A percentile compares a stretch with the other conserved stretches of the same genome.
phyloP scores from a whole-genome alignment of 2,888 invertebrate species.

The Eucera pruinosa region DNA sequence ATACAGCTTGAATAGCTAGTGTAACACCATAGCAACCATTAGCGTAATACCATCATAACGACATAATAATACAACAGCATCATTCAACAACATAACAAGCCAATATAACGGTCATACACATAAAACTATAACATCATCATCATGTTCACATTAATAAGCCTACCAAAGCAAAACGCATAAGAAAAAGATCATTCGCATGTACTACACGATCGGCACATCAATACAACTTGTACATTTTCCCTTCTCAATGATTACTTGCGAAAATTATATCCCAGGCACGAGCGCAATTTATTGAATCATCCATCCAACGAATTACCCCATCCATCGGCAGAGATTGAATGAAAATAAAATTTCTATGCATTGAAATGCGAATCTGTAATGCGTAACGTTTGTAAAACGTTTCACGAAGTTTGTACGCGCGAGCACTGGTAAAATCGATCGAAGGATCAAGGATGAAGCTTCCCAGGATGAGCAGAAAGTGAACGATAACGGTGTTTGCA shows the following conservation, averaged over 20 bases:
- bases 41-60: slow-evolving; percentile 8
- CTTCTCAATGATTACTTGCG: not conserved
- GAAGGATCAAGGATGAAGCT: not conserved
- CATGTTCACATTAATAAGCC: not conserved
- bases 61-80: slow-evolving; percentile 13
- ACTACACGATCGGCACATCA: no score
- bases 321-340: not conserved
- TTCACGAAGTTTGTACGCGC: slow-evolving; percentile 1
- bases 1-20: not conserved
- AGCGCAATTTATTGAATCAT: not conserved
- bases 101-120: no score
- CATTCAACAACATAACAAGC: slow-evolving; percentile 11
- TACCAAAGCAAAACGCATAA: not conserved
- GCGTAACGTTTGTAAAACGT: not conserved
- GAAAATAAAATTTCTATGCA: not conserved
- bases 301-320: not conserved
- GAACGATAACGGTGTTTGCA: not conserved
- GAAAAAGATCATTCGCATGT: not conserved
- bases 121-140: not conserved
- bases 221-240: not conserved
- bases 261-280: slow-evolving; percentile 2
- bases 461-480: not conserved
- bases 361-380: not conserved
- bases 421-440: not conserved
- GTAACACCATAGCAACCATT: not conserved